These are phyloP conservation scores for Festucalex cinctus DNA, from an alignment of 2,113 vertebrate species.

Conservation along the genomic window DNA sequence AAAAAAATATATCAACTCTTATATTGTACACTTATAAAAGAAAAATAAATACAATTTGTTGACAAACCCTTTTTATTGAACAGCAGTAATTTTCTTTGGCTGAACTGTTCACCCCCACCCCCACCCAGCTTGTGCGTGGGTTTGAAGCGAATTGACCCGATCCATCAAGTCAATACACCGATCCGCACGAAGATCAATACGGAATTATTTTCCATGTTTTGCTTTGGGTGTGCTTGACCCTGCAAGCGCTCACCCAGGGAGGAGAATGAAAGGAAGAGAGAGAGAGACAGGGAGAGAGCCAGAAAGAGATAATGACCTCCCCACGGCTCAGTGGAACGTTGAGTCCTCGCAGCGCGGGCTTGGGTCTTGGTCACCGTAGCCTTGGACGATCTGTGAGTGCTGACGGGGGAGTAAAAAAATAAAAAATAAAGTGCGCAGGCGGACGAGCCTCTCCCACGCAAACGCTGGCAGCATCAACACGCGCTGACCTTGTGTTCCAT, in stretches of 20 bases:
- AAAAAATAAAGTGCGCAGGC: slow-evolving; percentile 30
- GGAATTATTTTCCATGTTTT: slow-evolving; percentile 2
- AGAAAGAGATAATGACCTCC: slow-evolving; percentile 47
- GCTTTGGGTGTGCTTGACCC: slow-evolving; percentile 4
- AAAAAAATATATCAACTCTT: no score
- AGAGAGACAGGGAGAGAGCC: slow-evolving; percentile 9
- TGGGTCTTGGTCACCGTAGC: slow-evolving; percentile 75
- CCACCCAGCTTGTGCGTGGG: not conserved
- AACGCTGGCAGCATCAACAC: slow-evolving; percentile 38
- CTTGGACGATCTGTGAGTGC: slow-evolving; percentile 66
- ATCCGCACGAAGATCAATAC: not conserved
- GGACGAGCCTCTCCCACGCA: slow-evolving; percentile 43
- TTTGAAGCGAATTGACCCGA: not conserved
- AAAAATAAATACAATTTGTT: not conserved
- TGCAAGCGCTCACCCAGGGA: slow-evolving; percentile 16
- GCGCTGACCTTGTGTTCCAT: slow-evolving; percentile 63
- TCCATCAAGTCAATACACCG: not conserved
- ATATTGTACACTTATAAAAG: no score
- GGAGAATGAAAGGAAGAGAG: slow-evolving; percentile 17
- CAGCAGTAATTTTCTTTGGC: not conserved
- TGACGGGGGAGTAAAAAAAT: slow-evolving; percentile 28
- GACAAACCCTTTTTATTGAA: not conserved
- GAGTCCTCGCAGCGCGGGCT: slow-evolving; percentile 50
- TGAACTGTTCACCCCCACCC: not conserved
- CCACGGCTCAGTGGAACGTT: slow-evolving; percentile 52